These are phyloP conservation scores for Mycteria americana DNA, from an alignment of 2,797 vertebrate species.

Conservation along the genomic window DNA sequence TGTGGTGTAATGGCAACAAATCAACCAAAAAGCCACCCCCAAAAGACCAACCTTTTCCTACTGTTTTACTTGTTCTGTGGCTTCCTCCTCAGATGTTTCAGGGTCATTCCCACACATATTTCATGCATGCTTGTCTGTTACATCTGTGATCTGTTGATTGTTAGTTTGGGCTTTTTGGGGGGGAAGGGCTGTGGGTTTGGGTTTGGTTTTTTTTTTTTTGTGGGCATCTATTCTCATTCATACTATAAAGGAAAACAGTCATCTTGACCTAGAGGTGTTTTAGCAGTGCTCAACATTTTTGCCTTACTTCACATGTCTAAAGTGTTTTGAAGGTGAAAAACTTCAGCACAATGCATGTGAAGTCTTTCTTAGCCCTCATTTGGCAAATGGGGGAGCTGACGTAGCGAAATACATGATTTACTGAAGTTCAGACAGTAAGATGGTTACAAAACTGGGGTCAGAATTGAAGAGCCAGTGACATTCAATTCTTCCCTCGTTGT, in stretches of 20 bases:
- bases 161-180: not conserved
- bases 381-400: not conserved
- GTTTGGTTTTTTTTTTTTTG: not conserved
- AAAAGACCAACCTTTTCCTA: not conserved
- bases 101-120: not conserved
- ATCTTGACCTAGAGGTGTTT: not conserved
- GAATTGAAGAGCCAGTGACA: not conserved
- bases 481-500: not conserved
- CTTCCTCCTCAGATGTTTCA: not conserved
- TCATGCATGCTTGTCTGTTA: not conserved
- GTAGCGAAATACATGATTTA: not conserved
- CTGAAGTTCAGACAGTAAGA: not conserved
- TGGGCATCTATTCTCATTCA: not conserved
- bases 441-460: not conserved
- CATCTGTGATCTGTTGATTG: not conserved
- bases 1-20: not conserved
- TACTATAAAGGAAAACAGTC: not conserved
- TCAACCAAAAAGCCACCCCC: not conserved
- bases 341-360: not conserved
- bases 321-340: not conserved
- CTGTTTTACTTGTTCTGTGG: not conserved
- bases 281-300: not conserved
- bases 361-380: not conserved
- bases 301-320: not conserved
- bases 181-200: not conserved